A percentile compares a stretch with the other conserved stretches of the same genome.
Evolutionary conservation across 2,888 invertebrate genomes (phyloP).

Genomic region (Cylindroiulus punctatus): DNA sequence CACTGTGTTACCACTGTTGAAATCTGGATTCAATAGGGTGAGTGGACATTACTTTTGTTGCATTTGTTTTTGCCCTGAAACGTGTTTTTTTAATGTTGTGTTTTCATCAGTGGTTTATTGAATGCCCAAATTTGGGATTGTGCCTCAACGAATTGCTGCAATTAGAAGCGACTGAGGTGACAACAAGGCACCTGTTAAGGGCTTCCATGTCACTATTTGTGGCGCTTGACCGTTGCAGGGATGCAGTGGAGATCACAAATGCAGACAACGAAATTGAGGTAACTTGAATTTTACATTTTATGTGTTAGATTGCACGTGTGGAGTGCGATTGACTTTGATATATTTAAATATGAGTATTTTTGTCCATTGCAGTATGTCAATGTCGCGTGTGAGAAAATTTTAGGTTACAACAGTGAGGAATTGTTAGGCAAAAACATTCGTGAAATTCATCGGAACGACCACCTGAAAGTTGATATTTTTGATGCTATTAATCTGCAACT

Average conservation of each 20-base stretch:
- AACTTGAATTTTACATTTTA: constrained; percentile 54
- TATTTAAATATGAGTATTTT: not conserved
- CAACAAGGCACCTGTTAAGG: constrained; percentile 78
- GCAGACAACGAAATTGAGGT: constrained; percentile 85
- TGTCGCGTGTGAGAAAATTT: constrained; percentile 82
- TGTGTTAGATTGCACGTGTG: too few relatives aligned
- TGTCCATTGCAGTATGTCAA: constrained; percentile 79
- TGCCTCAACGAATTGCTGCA: constrained; percentile 78
- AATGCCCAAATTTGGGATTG: constrained; percentile 69
- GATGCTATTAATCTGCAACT: constrained; percentile 65
- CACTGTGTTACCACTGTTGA: constrained; percentile 78
- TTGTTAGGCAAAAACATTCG: constrained; percentile 72
- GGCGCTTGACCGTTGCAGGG: constrained; percentile 85
- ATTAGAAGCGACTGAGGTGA: constrained; percentile 78
- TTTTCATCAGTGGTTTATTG: constrained; percentile 68
- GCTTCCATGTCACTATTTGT: constrained; percentile 83
- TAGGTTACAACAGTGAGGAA: constrained; percentile 78
- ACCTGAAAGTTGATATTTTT: constrained; percentile 63
- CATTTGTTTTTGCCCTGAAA: not conserved
- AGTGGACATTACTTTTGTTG: constrained; percentile 65
- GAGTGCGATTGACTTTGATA: too few relatives aligned
- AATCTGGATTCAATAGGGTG: constrained; percentile 89
- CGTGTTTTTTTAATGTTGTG: not conserved
- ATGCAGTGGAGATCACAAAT: constrained; percentile 88
- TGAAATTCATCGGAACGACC: constrained; percentile 70